Evolutionary conservation across 2,888 invertebrate genomes (phyloP).

Genomic region (Athetis lepigone): DNA sequence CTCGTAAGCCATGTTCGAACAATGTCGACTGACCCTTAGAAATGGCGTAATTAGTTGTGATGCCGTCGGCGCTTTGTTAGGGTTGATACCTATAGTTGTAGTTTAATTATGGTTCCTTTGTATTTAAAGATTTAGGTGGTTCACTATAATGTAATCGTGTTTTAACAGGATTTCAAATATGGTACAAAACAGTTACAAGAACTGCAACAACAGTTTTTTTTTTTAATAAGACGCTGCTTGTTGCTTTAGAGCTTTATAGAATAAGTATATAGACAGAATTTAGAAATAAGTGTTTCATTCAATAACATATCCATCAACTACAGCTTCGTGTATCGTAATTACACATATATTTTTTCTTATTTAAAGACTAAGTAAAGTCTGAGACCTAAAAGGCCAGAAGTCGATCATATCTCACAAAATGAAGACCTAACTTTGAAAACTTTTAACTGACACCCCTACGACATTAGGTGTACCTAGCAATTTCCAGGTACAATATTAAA

Average conservation of each 20-base stretch:
- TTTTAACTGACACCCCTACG: constrained; percentile 41
- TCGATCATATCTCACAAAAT: neutral
- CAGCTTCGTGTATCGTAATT: too few species aligned
- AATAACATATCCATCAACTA: too few species aligned
- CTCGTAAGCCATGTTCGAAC: constrained; percentile 8
- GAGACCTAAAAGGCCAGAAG: neutral
- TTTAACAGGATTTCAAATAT: too few species aligned
- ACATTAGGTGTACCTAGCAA: constrained; percentile 42
- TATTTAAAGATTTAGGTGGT: neutral
- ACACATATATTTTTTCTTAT: neutral
- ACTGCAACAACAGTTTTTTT: too few species aligned
- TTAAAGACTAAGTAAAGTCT: neutral
- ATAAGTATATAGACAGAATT: too few species aligned
- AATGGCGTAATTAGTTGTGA: constrained; percentile 21
- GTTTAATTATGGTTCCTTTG: neutral
- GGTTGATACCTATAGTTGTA: constrained; percentile 2
- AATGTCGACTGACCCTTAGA: neutral
- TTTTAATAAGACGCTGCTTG: too few species aligned
- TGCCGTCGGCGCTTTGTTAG: constrained; percentile 15
- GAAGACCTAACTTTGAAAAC: neutral
- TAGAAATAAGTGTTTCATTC: too few species aligned
- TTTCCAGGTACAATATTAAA: constrained; percentile 56
- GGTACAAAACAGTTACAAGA: too few species aligned
- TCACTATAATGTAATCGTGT: neutral
- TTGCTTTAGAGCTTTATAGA: too few species aligned